A percentile compares a stretch with the other conserved stretches of the same genome.
Conservation (phyloP, 2,888 invertebrate species). For the Gisinianus flammeolus region DNA sequence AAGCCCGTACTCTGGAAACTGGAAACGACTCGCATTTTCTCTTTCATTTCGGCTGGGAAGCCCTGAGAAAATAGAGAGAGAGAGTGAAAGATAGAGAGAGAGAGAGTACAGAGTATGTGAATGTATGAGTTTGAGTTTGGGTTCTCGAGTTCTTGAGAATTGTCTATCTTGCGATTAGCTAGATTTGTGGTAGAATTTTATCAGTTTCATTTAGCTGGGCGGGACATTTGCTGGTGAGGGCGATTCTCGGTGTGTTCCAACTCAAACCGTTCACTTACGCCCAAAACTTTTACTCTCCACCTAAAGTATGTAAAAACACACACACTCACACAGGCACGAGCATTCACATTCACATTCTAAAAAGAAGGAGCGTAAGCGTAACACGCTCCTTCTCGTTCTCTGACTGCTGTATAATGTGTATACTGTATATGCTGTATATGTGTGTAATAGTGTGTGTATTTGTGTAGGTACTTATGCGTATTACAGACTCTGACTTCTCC, state of each 20-base stretch:
- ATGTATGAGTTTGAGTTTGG: background rate
- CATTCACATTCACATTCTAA: background rate
- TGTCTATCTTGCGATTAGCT: constrained; percentile 31
- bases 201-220: constrained; percentile 32
- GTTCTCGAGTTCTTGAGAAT: background rate
- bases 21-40: constrained; percentile 17
- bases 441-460: background rate
- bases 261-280: constrained; percentile 19
- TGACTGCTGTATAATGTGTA: too few relatives aligned
- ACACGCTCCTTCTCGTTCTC: background rate
- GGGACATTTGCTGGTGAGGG: constrained; percentile 29
- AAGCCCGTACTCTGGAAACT: background rate
- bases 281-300: constrained; percentile 5
- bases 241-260: constrained; percentile 19
- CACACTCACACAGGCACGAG: background rate
- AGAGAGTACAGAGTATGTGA: background rate
- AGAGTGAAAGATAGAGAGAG: background rate
- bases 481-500: background rate
- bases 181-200: constrained; percentile 36
- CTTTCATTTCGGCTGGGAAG: background rate
- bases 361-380: background rate
- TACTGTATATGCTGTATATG: background rate
- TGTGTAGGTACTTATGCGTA: background rate
- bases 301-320: background rate
- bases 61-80: background rate